Base-by-base conservation (phyloP, 2,113 vertebrate species). In the Gnathonemus longibarbis region DNA sequence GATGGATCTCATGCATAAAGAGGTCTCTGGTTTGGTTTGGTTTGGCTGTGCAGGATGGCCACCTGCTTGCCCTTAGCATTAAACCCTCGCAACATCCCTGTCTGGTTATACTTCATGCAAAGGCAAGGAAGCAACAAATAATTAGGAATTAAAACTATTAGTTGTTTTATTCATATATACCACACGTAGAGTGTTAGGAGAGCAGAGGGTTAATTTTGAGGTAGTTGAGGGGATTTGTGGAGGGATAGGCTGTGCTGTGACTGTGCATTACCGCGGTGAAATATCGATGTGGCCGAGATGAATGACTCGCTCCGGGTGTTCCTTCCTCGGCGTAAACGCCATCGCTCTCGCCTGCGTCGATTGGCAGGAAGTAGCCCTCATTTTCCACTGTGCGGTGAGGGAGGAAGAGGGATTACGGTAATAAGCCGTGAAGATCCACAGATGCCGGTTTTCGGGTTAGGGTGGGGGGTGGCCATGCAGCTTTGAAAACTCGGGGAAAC, bases 401-500 rank as follows among this genome's bases (percentile, higher is more conserved):
- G 45, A 27, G 48, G 84, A 86, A 86, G 84, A 86, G 46, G 31
- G 85, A 53, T 53, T 53, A 87, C 48, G 85, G 85, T 87, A 35
- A 35, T 53, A 87, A 87, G 50, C 45, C 85, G 5, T 42, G 85
- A 87, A 53, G 84, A 53, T 53, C 13, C 31, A n/a, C 50, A 11
- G 27, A 53, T 50, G 39, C 85, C 2, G n/a, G 27, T 56, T 53
- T 84, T 13, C 62, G 9, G 62, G n/a, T 13, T 10, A n/a, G 58
- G 58, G 24, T 7, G 13, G 13, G 15, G 27, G 50, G 17, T 15
- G 50, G 42, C 5, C 83, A 1, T 0, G 50, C 15, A 39, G 85
- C 62, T 77, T 48, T 74, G 62, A 89, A 89, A 89, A 70, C 66
- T 74, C 66, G 62, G 24, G 88, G 62, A 88, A 88, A 66, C 50